A percentile compares a stretch with the other conserved stretches of the same genome.
Evolutionary conservation across 2,888 invertebrate genomes (phyloP).

Genomic region (Parnassius smintheus): DNA sequence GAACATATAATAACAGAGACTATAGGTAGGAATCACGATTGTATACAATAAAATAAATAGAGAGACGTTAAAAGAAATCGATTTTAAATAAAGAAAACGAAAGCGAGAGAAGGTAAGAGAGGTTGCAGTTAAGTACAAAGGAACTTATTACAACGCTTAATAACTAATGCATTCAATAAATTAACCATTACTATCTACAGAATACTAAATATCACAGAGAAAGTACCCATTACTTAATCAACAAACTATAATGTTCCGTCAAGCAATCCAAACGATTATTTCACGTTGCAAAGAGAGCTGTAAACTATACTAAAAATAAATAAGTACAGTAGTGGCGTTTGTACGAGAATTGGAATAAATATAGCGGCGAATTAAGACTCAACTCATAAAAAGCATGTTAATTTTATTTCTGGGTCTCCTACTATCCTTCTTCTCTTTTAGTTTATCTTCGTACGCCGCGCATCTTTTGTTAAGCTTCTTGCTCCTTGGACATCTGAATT

Average conservation of each 20-base stretch:
- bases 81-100: constrained; percentile 22
- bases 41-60: constrained; percentile 10
- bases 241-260: constrained; percentile 68
- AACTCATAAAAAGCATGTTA: constrained; percentile 33
- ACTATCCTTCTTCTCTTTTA: constrained; percentile 51
- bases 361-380: constrained; percentile 24
- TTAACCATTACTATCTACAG: constrained; percentile 71
- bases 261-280: constrained; percentile 56
- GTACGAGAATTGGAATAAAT: constrained; percentile 33
- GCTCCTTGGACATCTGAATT: constrained; percentile 64
- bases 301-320: constrained; percentile 40
- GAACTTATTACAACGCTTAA: constrained; percentile 66
- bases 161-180: constrained; percentile 69
- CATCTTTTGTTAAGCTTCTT: constrained; percentile 53
- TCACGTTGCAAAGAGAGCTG: constrained; percentile 47
- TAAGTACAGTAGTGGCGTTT: constrained; percentile 40
- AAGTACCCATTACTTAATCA: constrained; percentile 79
- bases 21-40: constrained; percentile 22
- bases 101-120: constrained; percentile 27
- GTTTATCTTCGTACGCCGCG: constrained; percentile 48
- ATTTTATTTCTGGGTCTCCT: constrained; percentile 35
- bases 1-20: neutral
- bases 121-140: constrained; percentile 31
- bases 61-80: constrained; percentile 13
- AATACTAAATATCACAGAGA: constrained; percentile 81